A percentile compares a stretch with the other conserved stretches of the same genome.
Conservation (phyloP, 2,113 vertebrate species). For the Lophochroa leadbeateri region DNA sequence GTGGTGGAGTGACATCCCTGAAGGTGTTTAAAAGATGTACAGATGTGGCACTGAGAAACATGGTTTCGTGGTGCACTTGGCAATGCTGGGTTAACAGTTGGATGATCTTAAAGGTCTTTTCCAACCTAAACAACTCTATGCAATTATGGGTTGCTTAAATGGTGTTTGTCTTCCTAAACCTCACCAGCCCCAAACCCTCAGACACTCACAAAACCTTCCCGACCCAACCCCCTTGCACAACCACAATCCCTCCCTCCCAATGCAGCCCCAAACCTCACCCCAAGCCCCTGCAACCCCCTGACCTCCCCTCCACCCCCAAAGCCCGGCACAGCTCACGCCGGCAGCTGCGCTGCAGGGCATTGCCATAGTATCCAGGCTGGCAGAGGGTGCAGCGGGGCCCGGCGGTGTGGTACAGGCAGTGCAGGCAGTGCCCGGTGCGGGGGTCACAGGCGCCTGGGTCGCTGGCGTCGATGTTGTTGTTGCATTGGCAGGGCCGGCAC, state of each 20-base stretch:
- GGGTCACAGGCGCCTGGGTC: constrained; percentile 83
- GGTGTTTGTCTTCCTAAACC: background rate
- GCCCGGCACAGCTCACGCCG: constrained; percentile 67
- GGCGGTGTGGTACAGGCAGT: constrained; percentile 67
- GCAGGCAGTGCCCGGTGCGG: constrained; percentile 79
- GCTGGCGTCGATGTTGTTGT: constrained; percentile 80
- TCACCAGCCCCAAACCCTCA: background rate
- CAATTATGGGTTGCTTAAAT: background rate
- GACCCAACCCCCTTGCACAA: too few relatives aligned
- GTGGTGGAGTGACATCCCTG: background rate
- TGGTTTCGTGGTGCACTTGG: background rate
- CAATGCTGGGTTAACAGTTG: background rate
- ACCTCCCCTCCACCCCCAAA: rapidly evolving
- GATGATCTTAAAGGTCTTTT: background rate
- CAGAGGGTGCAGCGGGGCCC: constrained; percentile 79
- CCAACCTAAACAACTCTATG: background rate
- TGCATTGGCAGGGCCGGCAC: constrained; percentile 84
- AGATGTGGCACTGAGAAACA: background rate
- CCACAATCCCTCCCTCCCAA: rapidly evolving
- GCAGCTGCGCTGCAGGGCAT: constrained; percentile 75
- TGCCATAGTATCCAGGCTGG: constrained; percentile 81
- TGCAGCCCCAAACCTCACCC: background rate
- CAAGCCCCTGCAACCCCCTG: background rate
- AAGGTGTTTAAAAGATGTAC: background rate
- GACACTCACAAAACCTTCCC: background rate